Evolutionary conservation across 2,888 invertebrate species (phyloP), one percentile per base, ranked within the genome.

Genomic region (Caenorhabditis virilis): DNA sequence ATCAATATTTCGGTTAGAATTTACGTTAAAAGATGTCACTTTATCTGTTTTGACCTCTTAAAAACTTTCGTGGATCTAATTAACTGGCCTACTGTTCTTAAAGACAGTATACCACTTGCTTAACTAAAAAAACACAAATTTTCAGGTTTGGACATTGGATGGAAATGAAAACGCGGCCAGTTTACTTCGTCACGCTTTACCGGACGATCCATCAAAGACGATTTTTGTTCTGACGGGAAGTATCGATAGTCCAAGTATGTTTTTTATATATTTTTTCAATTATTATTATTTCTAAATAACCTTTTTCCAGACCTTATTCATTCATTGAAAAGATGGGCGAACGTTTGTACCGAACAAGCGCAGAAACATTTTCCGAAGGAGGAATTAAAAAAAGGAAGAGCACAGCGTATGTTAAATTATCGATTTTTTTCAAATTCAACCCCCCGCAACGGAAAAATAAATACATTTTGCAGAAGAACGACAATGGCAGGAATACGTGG

Each of bases 401-500:
- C 6, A 11, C 58, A 64, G 35, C 64, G 64, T 64, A 22, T 16
- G 16, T 35, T 35, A 46, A 30, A 33, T 46, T 16, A n/a, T n/a
- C n/a, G n/a, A n/a, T 18, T 25, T 20, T 27, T 15, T 20, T 33
- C n/a, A 20, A 18, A 22, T 47, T 49, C 16, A 16, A 20, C n/a
- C n/a, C n/a, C n/a, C n/a, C n/a, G n/a, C n/a, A n/a, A n/a, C n/a
- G n/a, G n/a, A n/a, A n/a, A 16, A 13, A 22, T 9, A 7, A 49
- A 42, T 1, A 33, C n/a, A 51, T 23, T 63, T 72, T 36, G 16
- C 49, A 81, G 81, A 82, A 61, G 71, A 78, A 26, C 54, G 78
- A 25, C 69, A 74, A 53, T 82, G 82, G 82, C 80, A 82, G 53
- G 82, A 82, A 50, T 82, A 82, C 57, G 77, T 80, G n/a, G 82